These are phyloP conservation scores for Chunga burmeisteri DNA, from an alignment of 2,113 vertebrate species.

Conservation along the genomic window DNA sequence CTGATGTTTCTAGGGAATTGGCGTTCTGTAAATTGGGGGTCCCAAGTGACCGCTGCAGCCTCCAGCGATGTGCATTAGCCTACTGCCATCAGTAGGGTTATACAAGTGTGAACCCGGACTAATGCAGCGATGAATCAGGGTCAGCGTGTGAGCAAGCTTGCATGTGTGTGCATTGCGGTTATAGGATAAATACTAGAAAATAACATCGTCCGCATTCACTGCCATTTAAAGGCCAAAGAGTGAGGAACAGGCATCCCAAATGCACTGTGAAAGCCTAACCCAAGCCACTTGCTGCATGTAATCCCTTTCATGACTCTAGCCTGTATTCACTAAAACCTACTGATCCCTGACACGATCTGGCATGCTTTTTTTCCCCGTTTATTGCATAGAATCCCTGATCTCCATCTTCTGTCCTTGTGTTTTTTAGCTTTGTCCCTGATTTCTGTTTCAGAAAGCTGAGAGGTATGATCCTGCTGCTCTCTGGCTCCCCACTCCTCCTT, in stretches of 20 bases:
- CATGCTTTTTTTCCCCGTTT: slow-evolving; percentile 47
- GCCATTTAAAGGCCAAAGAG: not conserved
- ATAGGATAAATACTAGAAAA: not conserved
- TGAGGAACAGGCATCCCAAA: not conserved
- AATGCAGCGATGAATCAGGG: not conserved
- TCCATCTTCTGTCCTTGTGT: slow-evolving; percentile 77
- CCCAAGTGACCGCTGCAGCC: not conserved
- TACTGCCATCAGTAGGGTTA: not conserved
- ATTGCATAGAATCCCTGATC: slow-evolving; percentile 73
- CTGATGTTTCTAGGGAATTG: not conserved
- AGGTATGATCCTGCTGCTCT: slow-evolving; percentile 73
- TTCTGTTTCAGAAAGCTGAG: slow-evolving; percentile 80
- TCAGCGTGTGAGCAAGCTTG: not conserved
- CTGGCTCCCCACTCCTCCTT: slow-evolving; percentile 59
- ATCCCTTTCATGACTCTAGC: slow-evolving; percentile 42
- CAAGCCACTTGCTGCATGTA: not conserved
- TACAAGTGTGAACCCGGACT: not conserved
- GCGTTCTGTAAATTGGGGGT: not conserved
- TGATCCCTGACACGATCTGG: slow-evolving; percentile 50
- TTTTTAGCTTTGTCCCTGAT: slow-evolving; percentile 77
- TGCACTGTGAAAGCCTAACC: not conserved
- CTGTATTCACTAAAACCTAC: slow-evolving; percentile 2
- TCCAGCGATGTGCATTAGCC: not conserved
- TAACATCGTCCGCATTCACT: not conserved
- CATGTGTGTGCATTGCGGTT: not conserved